A percentile compares a stretch with the other conserved stretches of the same genome.
Evolutionary conservation across 1,140 invertebrate species (phyloP).

Genomic region (Drosophila ogumai): DNA sequence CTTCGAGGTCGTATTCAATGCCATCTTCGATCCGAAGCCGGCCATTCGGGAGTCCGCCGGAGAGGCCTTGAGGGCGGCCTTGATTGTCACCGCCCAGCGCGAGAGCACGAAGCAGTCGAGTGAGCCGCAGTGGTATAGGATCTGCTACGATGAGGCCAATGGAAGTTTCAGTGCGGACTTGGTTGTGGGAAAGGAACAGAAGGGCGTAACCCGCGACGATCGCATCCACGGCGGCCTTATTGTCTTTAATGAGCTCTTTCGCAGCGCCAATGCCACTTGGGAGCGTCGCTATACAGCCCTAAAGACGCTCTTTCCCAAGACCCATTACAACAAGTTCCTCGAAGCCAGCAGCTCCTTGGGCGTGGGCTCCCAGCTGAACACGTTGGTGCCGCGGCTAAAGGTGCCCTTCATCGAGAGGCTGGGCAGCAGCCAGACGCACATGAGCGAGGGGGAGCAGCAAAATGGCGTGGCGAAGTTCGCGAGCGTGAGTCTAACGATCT

Average conservation of each 20-base stretch:
- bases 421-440: constrained; percentile 66
- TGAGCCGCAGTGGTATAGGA: constrained; percentile 95
- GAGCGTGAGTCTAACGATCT: constrained; percentile 58
- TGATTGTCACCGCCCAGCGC: constrained; percentile 97
- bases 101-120: constrained; percentile 96
- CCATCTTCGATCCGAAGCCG: constrained; percentile 96
- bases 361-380: constrained; percentile 66
- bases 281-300: constrained; percentile 92
- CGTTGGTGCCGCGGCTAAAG: constrained; percentile 83
- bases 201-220: constrained; percentile 94
- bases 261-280: constrained; percentile 96
- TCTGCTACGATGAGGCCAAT: constrained; percentile 95
- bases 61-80: constrained; percentile 95
- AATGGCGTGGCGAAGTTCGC: constrained; percentile 62
- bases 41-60: constrained; percentile 96
- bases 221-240: constrained; percentile 96
- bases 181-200: constrained; percentile 87
- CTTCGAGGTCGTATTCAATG: constrained; percentile 97
- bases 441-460: constrained; percentile 69
- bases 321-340: constrained; percentile 82
- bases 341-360: constrained; percentile 50
- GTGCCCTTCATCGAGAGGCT: constrained; percentile 83
- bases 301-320: constrained; percentile 84
- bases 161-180: constrained; percentile 91
- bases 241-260: constrained; percentile 96